A percentile compares a stretch with the other conserved stretches of the same genome.
Conservation (phyloP, 1,140 invertebrate genomes). For the Sarcophaga peregrina region DNA sequence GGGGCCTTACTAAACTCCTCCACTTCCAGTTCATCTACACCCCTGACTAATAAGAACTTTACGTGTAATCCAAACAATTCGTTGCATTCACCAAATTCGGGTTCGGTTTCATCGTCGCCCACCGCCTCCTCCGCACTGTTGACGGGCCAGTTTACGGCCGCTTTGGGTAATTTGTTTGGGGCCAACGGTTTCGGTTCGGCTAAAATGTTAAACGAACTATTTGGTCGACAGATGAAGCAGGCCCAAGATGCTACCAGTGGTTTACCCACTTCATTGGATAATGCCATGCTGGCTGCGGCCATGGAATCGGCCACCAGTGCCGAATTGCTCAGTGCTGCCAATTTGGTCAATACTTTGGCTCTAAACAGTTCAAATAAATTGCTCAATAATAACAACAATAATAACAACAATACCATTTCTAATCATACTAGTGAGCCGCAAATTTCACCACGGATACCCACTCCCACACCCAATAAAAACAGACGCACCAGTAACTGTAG, state of each 20-base stretch:
- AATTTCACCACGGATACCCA: conserved; percentile 34
- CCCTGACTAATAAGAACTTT: conserved; percentile 42
- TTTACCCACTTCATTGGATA: conserved; percentile 63
- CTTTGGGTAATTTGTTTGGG: conserved; percentile 79
- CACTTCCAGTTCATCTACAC: conserved; percentile 29
- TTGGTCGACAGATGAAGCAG: conserved; percentile 80
- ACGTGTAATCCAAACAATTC: conserved; percentile 11
- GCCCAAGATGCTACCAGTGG: conserved; percentile 75
- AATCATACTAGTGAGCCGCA: conserved; percentile 49
- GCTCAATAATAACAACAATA: conserved; percentile 53
- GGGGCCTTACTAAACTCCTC: conserved; percentile 78
- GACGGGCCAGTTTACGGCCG: conserved; percentile 63
- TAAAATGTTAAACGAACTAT: conserved; percentile 86
- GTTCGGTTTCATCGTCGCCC: conserved; percentile 32
- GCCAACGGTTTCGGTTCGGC: conserved; percentile 80
- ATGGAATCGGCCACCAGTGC: conserved; percentile 66
- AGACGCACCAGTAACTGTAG: conserved; percentile 58
- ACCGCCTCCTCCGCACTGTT: conserved; percentile 43
- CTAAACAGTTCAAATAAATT: conserved; percentile 47
- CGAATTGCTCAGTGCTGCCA: conserved; percentile 56
- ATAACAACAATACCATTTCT: conserved; percentile 50
- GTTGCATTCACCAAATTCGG: background rate
- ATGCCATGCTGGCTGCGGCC: conserved; percentile 63
- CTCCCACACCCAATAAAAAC: conserved; percentile 27
- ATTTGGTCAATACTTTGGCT: conserved; percentile 54